phyloP scores from a whole-genome alignment of 2,888 invertebrate species.

The Lagria hirta region DNA sequence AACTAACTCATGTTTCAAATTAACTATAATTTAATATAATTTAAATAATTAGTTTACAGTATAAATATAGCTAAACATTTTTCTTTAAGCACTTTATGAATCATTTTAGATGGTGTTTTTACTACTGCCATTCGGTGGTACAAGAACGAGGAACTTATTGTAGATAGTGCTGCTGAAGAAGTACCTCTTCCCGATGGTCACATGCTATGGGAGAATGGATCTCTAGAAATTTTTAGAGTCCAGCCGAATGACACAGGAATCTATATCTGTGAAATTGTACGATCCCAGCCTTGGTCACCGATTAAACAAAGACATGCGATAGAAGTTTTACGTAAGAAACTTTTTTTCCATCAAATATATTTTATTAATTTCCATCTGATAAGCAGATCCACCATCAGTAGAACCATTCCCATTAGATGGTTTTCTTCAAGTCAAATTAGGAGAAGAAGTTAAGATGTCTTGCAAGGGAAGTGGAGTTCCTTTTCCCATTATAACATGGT shows the following conservation, averaged over 20 bases:
- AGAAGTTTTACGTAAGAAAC: conserved; percentile 78
- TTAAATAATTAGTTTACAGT: not conserved
- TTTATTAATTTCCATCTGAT: too few relatives aligned
- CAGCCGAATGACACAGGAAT: conserved; percentile 64
- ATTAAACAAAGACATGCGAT: conserved; percentile 75
- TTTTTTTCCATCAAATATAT: conserved; percentile 37
- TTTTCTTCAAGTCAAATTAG: conserved; percentile 70
- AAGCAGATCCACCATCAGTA: conserved; percentile 71
- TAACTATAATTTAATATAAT: not conserved
- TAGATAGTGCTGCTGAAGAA: conserved; percentile 50
- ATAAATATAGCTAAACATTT: not conserved
- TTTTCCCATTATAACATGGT: conserved; percentile 72
- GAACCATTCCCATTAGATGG: conserved; percentile 69
- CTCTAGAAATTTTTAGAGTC: conserved; percentile 64
- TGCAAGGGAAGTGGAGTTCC: conserved; percentile 75
- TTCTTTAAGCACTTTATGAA: conserved; percentile 7
- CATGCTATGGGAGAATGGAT: conserved; percentile 69
- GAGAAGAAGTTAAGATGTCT: conserved; percentile 73
- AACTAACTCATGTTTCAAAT: too few relatives aligned
- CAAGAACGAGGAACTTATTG: conserved; percentile 65
- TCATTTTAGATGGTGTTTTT: conserved; percentile 58
- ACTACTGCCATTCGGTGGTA: conserved; percentile 68
- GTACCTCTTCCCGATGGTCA: conserved; percentile 58
- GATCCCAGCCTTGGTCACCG: conserved; percentile 67
- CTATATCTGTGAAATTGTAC: conserved; percentile 68